Base-by-base conservation (phyloP, 2,113 vertebrate genomes). In the Gallinago undulata region DNA sequence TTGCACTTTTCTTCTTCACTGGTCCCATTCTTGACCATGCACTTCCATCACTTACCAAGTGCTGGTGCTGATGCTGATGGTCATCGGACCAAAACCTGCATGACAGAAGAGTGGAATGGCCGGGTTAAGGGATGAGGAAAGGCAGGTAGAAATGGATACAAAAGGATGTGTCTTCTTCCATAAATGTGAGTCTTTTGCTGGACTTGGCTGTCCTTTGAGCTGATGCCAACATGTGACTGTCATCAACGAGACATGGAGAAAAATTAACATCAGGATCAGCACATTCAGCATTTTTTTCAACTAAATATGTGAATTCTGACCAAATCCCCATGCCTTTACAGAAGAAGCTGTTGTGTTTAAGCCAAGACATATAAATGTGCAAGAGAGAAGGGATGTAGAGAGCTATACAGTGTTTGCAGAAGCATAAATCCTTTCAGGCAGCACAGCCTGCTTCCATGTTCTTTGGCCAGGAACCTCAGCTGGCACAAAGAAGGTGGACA, bases 291-390 rank as follows among this genome's bases (percentile, higher is more conserved):
- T 64, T 87, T 89, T 94, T 94, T 91, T 51, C 69, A 91, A 14
- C 23, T 60, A 39, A 75, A 35, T 28, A 51, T 18, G 16, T 87
- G 51, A 78, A 89, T 91, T 84, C 73, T 89, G 56, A 94, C 56
- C 43, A 64, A 89, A 79, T 4, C 7, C 39, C 24, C 24, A 39
- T 17, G 84, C 78, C 69, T 84, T 82, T 72, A 87, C 27, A 73
- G 89, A 92, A 92, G 56, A 89, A 97, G 91, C 43, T 50, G 41
- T 67, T 76, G 39, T 62, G 27, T 73, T 95, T 87, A 77, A 82
- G 73, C 87, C 94, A 96, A 93, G 53, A 74, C 39, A 67, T 47
- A 92, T 67, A 90, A 96, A 93, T 37, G 31, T 47, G 28, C 63
- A 39, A 51, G 11, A 84, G 51, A 86, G 75, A 74, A 76, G 10